phyloP scores from a whole-genome alignment of 2,888 invertebrate genomes.

The Agriopis marginaria region DNA sequence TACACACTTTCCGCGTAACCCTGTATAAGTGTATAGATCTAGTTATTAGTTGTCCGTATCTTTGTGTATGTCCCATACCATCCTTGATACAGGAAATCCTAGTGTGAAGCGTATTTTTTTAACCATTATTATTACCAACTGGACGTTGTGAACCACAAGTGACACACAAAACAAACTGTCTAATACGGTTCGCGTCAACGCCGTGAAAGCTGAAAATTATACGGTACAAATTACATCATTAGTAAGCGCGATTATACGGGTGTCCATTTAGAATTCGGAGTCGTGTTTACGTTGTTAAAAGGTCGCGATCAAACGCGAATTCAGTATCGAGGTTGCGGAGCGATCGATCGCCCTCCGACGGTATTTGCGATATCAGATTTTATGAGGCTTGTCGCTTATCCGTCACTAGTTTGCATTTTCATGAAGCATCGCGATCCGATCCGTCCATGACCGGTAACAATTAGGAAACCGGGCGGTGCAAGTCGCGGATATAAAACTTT shows the following conservation, averaged over 20 bases:
- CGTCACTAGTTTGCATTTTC: conserved; percentile 62
- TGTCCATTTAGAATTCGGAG: conserved; percentile 42
- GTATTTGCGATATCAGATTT: conserved; percentile 55
- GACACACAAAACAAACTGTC: conserved; percentile 49
- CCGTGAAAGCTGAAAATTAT: conserved; percentile 69
- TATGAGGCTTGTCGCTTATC: conserved; percentile 57
- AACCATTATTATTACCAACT: conserved; percentile 8
- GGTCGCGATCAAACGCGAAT: conserved; percentile 41
- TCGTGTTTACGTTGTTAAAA: conserved; percentile 52
- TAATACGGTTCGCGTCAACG: conserved; percentile 27
- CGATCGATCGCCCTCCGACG: conserved; percentile 53
- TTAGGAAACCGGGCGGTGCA: conserved; percentile 81
- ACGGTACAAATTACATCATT: conserved; percentile 78
- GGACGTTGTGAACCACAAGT: conserved; percentile 49
- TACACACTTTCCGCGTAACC: too few relatives aligned
- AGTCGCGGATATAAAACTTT: conserved; percentile 85
- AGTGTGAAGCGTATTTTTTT: too few relatives aligned
- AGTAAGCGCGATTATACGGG: conserved; percentile 63
- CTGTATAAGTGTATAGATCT: too few relatives aligned
- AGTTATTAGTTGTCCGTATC: too few relatives aligned
- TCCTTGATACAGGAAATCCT: too few relatives aligned
- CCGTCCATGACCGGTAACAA: conserved; percentile 83
- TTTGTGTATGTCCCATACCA: too few relatives aligned
- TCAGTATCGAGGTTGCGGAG: conserved; percentile 41
- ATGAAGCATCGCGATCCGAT: conserved; percentile 61